Conservation (phyloP, 1,140 invertebrate genomes). For the Ceratosolen fusciceps region DNA sequence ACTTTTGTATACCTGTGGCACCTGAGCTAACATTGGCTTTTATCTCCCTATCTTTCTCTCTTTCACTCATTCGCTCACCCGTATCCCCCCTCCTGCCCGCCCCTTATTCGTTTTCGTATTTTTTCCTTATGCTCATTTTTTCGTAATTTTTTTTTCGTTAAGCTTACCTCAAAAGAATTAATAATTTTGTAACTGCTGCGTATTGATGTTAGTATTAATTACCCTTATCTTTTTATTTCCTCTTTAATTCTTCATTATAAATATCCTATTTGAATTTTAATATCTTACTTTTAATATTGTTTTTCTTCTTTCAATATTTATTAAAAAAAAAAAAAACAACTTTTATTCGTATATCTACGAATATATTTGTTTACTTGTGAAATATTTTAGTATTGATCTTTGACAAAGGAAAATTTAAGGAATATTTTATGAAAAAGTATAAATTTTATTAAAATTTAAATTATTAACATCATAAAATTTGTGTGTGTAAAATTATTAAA, state of each 20-base stretch:
- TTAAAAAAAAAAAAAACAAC: no score
- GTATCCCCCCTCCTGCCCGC: not conserved
- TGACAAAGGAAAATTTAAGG: no score
- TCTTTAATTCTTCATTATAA: not conserved
- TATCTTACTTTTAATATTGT: no score
- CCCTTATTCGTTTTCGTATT: not conserved
- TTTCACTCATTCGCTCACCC: not conserved
- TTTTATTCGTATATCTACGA: no score
- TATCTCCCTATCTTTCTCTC: constrained; percentile 9
- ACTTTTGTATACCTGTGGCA: constrained; percentile 3
- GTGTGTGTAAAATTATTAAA: no score
- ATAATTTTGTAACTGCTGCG: not conserved
- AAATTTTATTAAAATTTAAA: no score
- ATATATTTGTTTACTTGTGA: no score
- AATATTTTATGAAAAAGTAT: no score
- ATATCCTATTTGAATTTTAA: no score
- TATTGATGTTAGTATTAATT: not conserved
- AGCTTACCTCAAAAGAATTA: constrained; percentile 6
- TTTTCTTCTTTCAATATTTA: not conserved
- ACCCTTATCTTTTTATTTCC: not conserved
- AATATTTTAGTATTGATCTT: no score
- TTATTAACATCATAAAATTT: no score
- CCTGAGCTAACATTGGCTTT: constrained; percentile 45
- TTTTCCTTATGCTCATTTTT: constrained; percentile 13
- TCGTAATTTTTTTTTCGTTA: not conserved